These are phyloP conservation scores for Rhinatrema bivittatum DNA, from an alignment of 2,797 vertebrate genomes.

Conservation along the genomic window DNA sequence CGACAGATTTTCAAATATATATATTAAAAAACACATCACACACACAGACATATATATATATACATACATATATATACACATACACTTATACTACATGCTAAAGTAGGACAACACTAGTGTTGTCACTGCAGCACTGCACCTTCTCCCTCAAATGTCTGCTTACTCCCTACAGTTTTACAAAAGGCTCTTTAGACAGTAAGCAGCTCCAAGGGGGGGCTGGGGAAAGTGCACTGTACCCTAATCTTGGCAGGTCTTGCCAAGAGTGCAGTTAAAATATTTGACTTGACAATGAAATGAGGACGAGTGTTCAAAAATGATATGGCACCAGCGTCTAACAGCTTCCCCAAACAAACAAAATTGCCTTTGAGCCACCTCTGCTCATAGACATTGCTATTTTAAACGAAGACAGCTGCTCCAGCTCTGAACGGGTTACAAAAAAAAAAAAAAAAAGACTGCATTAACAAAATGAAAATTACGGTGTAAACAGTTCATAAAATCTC, in stretches of 20 bases:
- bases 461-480: slow-evolving; percentile 99
- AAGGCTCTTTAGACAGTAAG: slow-evolving; percentile 52
- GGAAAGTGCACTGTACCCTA: slow-evolving; percentile 42
- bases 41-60: too few relatives aligned
- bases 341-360: slow-evolving; percentile 37
- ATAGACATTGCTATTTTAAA: slow-evolving; percentile 46
- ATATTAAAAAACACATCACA: too few relatives aligned
- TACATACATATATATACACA: too few relatives aligned
- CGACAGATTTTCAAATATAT: too few relatives aligned
- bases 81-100: too few relatives aligned
- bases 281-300: slow-evolving; percentile 45
- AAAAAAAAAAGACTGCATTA: slow-evolving; percentile 96
- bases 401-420: slow-evolving; percentile 60
- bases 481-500: slow-evolving; percentile 99
- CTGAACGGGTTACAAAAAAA: slow-evolving; percentile 69
- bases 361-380: slow-evolving; percentile 29
- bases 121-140: slow-evolving; percentile 14
- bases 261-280: slow-evolving; percentile 64
- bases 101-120: too few relatives aligned
- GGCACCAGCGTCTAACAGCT: slow-evolving; percentile 28
- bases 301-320: slow-evolving; percentile 39
- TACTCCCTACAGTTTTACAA: slow-evolving; percentile 55
- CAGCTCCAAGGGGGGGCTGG: slow-evolving; percentile 49
- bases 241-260: slow-evolving; percentile 49
- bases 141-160: slow-evolving; percentile 40